Evolutionary conservation across 1,140 invertebrate genomes (phyloP).

Genomic region (Rhyzopertha dominica): DNA sequence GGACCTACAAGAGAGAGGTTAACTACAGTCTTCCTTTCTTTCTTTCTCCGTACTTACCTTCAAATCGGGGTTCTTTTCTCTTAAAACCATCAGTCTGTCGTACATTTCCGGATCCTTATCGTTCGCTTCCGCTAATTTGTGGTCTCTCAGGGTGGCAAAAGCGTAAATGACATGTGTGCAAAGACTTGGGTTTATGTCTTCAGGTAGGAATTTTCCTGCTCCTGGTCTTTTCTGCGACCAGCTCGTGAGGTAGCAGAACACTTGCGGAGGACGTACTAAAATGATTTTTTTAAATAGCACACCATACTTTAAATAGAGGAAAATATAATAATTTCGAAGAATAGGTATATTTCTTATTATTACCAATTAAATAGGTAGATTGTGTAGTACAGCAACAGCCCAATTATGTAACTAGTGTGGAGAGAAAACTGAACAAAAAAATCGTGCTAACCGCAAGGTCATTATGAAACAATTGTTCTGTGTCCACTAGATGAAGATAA

Average conservation of each 20-base stretch:
- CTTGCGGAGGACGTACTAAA: constrained; percentile 71
- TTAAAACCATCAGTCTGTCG: constrained; percentile 72
- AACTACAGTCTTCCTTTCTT: no score
- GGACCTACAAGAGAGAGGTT: constrained; percentile 51
- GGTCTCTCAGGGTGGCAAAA: constrained; percentile 83
- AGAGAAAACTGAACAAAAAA: no score
- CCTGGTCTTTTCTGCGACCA: constrained; percentile 89
- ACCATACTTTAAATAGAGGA: constrained; percentile 5
- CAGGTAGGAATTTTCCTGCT: constrained; percentile 78
- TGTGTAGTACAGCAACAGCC: no score
- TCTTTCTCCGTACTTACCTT: constrained; percentile 54
- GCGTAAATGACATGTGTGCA: constrained; percentile 93
- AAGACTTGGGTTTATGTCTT: constrained; percentile 78
- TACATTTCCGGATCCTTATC: constrained; percentile 82
- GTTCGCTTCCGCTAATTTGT: constrained; percentile 69
- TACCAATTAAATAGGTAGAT: constrained; percentile 12
- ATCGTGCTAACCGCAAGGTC: no score
- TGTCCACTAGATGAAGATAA: no score
- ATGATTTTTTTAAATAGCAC: no score
- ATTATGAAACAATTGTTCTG: no score
- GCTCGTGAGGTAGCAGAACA: constrained; percentile 91
- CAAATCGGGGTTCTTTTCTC: constrained; percentile 84
- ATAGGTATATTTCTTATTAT: constrained; percentile 13
- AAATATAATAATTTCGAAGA: constrained; percentile 9
- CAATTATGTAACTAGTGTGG: no score